A percentile compares a stretch with the other conserved stretches of the same genome.
Conservation (phyloP, 2,113 vertebrate genomes). For the Phainopepla nitens region DNA sequence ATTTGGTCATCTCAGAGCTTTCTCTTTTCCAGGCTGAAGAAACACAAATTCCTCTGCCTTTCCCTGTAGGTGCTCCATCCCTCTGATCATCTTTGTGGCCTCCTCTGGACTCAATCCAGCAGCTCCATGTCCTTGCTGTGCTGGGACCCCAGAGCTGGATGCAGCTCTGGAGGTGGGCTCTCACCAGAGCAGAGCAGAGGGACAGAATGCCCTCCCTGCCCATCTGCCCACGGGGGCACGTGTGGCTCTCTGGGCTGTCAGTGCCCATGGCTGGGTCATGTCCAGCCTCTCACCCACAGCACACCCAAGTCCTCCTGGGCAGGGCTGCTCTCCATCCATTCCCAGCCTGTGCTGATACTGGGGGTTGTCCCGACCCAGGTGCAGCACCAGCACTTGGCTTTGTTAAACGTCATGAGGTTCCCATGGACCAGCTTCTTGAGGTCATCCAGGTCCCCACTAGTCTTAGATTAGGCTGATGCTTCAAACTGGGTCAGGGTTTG, state of each 20-base stretch:
- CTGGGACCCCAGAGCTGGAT: not conserved
- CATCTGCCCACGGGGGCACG: not conserved
- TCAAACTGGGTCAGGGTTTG: not conserved
- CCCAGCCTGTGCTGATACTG: not conserved
- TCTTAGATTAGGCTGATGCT: not conserved
- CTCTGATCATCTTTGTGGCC: not conserved
- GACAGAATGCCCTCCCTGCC: not conserved
- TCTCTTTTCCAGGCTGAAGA: not conserved
- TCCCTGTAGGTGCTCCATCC: rapidly evolving
- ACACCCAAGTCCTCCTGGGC: not conserved
- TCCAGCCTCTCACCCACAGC: not conserved
- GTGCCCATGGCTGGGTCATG: not conserved
- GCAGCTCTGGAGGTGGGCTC: not conserved
- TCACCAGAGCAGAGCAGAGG: not conserved
- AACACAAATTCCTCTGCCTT: not conserved
- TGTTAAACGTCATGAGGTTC: not conserved
- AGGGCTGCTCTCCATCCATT: not conserved
- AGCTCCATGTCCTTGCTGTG: not conserved
- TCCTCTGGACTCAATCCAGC: not conserved
- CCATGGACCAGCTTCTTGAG: too few relatives aligned
- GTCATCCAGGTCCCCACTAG: not conserved
- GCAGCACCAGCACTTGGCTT: not conserved
- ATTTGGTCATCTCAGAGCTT: not conserved
- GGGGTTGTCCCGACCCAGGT: not conserved
- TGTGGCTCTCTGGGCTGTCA: not conserved